Evolutionary conservation across 2,797 vertebrate genomes (phyloP), one percentile per base, ranked within the genome.

Genomic region (Anguilla anguilla): DNA sequence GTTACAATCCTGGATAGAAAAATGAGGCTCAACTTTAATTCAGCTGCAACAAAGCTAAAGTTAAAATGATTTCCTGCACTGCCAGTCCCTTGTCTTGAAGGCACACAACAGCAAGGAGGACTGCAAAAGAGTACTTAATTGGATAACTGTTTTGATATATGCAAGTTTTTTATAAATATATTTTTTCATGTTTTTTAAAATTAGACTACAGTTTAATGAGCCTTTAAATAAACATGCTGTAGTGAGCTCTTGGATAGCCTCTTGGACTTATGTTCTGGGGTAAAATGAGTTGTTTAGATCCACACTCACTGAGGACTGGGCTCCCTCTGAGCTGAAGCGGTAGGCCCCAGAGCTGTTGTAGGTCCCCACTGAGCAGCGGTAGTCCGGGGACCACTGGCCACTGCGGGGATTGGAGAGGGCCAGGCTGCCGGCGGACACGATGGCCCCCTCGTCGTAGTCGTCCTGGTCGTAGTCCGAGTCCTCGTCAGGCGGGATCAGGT

Each of bases 331-430:
- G 92, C 98, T 98, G 92, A 99, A 98, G 22, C 97, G 96, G 91
- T 98, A 99, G 0, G 95, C 97, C 67, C 97, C 97, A 0, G 98
- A 99, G 92, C 98, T 98, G 91, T 97, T 98, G 96, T 97, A 99
- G 0, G 98, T 99, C 0, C 98, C 97, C 35, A 98, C 92, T 0
- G 98, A 99, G 83, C 95, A 97, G 0, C 97, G 96, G 92, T 97
- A 97, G 90, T 99, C 98, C 0, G 96, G 97, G 13, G 98, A 98
- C 98, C 98, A 99, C 93, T 97, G 97, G 84, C 97, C 98, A 6
- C 97, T 97, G 85, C 93, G 95, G 0, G 98, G 96, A 88, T 97
- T 96, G 77, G 97, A 98, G 94, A 98, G 97, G 46, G 97, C 96
- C 89, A 97, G 91, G 0, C 98, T 98, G 93, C 97, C 97, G n/a